Percentiles rank a stretch among this genome's conserved stretches.
Evolutionary conservation across 2,888 invertebrate species (phyloP).

Genomic region (Eristalinus sepulchralis): DNA sequence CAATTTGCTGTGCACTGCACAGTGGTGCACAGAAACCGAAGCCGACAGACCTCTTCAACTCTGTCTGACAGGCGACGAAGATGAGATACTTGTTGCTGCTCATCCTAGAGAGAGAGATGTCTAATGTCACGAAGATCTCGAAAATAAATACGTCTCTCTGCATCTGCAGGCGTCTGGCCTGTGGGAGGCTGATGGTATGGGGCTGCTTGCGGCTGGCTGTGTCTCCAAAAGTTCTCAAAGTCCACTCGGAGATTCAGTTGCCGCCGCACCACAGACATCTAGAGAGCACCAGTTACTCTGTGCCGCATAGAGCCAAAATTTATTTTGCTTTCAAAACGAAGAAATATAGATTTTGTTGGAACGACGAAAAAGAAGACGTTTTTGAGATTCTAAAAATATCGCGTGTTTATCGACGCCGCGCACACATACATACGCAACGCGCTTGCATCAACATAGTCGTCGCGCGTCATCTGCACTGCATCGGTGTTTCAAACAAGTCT

Average conservation of each 20-base stretch:
- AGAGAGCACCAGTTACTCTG: slow-evolving; percentile 56
- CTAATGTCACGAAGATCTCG: slow-evolving; percentile 19
- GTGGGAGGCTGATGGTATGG: background rate
- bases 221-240: slow-evolving; percentile 64
- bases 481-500: slow-evolving; percentile 18
- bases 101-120: background rate
- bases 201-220: slow-evolving; percentile 22
- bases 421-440: slow-evolving; percentile 31
- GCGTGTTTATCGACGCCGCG: background rate
- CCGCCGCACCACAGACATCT: slow-evolving; percentile 55
- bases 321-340: slow-evolving; percentile 25
- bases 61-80: slow-evolving; percentile 19
- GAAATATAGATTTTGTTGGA: slow-evolving; percentile 9
- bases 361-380: slow-evolving; percentile 28
- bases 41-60: slow-evolving; percentile 51
- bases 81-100: slow-evolving; percentile 26
- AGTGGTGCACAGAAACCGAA: background rate
- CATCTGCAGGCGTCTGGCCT: background rate
- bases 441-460: slow-evolving; percentile 20
- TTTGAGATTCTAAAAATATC: slow-evolving; percentile 61
- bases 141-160: slow-evolving; percentile 44
- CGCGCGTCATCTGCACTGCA: slow-evolving; percentile 35
- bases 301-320: background rate
- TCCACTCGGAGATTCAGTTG: slow-evolving; percentile 60
- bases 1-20: slow-evolving; percentile 50